These are phyloP conservation scores for Anguilla japonica DNA, from an alignment of 2,113 vertebrate genomes.

Conservation along the genomic window DNA sequence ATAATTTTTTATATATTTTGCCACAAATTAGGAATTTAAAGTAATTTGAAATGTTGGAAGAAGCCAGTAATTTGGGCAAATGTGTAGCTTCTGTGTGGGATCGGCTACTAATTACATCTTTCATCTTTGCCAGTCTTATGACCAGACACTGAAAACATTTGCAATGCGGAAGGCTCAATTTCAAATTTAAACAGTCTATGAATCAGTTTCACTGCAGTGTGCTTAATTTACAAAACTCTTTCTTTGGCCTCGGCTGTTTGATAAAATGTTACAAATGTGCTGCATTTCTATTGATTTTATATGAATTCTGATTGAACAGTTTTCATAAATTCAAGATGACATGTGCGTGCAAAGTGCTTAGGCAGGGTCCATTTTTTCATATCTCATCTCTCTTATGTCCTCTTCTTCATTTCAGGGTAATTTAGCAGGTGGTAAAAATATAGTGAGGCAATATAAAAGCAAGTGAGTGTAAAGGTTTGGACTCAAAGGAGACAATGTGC, in stretches of 20 bases:
- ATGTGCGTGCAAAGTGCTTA: conserved; percentile 35
- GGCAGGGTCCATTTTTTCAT: conserved; percentile 29
- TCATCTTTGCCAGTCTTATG: conserved; percentile 6
- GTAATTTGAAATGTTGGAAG: conserved; percentile 5
- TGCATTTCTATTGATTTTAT: conserved; percentile 30
- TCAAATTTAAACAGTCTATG: conserved; percentile 26
- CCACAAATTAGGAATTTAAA: background rate
- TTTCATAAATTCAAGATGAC: conserved; percentile 47
- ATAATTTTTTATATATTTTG: background rate
- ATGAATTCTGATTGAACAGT: conserved; percentile 25
- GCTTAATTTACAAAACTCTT: conserved; percentile 28
- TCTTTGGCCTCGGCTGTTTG: background rate
- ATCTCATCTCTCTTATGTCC: conserved; percentile 31
- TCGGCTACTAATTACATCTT: conserved; percentile 20
- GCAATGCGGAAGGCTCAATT: conserved; percentile 7
- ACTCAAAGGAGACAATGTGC: conserved; percentile 4
- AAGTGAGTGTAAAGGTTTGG: background rate
- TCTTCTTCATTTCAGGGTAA: conserved; percentile 41
- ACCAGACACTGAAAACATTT: conserved; percentile 4
- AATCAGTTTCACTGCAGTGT: conserved; percentile 28
- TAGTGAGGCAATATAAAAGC: background rate
- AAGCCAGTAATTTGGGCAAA: conserved; percentile 19
- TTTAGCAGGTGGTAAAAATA: conserved; percentile 51
- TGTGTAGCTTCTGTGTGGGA: background rate
- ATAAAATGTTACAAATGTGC: conserved; percentile 46